Evolutionary conservation across 2,888 invertebrate species (phyloP).

Genomic region (Lacanobia wlatinum): DNA sequence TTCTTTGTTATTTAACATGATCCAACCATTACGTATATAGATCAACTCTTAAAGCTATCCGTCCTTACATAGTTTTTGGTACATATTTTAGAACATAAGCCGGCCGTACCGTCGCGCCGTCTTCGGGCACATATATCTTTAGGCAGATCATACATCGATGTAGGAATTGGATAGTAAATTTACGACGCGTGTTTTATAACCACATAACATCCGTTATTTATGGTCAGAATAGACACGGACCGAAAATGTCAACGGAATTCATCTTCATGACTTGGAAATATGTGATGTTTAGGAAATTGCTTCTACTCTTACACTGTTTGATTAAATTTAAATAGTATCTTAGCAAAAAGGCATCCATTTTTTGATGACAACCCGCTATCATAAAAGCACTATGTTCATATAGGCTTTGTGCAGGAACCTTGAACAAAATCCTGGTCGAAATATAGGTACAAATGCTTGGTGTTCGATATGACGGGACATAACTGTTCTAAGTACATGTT

Average conservation of each 20-base stretch:
- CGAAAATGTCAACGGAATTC: slow-evolving; percentile 56
- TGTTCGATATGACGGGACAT: background rate
- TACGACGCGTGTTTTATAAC: slow-evolving; percentile 61
- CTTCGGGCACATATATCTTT: slow-evolving; percentile 36
- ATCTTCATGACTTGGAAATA: slow-evolving; percentile 33
- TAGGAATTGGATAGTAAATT: slow-evolving; percentile 59
- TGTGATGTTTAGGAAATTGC: slow-evolving; percentile 24
- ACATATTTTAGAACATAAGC: slow-evolving; percentile 25
- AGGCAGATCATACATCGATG: slow-evolving; percentile 37
- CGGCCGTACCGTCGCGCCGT: background rate
- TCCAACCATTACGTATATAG: background rate
- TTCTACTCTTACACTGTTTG: background rate
- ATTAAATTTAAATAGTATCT: background rate
- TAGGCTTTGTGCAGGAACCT: too few species aligned
- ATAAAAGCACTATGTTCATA: background rate
- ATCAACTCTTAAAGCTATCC: slow-evolving; percentile 11
- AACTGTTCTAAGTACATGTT: background rate
- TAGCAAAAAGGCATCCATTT: background rate
- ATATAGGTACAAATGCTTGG: slow-evolving; percentile 3
- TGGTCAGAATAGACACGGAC: slow-evolving; percentile 42
- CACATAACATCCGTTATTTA: slow-evolving; percentile 60
- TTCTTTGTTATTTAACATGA: background rate
- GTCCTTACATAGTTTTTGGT: slow-evolving; percentile 22
- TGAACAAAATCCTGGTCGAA: background rate
- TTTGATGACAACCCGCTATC: background rate